phyloP scores from a whole-genome alignment of 1,140 invertebrate species.

The Eupristina koningsbergeri region DNA sequence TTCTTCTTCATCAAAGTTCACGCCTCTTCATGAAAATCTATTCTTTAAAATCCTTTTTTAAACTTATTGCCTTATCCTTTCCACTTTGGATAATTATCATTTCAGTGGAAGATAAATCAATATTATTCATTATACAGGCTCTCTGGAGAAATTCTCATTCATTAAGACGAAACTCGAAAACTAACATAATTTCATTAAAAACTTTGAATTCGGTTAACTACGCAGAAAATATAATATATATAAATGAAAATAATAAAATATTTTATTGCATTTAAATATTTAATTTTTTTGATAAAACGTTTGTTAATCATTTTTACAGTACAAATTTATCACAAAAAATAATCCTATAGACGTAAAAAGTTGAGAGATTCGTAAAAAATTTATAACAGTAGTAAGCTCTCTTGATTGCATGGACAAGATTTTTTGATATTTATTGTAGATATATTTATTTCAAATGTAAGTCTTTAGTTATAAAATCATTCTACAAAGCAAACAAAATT shows the following conservation, averaged over 20 bases:
- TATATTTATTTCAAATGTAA: neutral
- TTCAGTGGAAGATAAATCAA: conserved; percentile 16
- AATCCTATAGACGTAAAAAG: neutral
- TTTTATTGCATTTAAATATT: neutral
- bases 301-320: neutral
- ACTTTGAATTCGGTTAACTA: neutral
- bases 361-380: too few species aligned
- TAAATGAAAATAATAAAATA: neutral
- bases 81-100: conserved; percentile 41
- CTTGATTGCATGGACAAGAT: neutral
- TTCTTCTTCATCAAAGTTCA: conserved; percentile 5
- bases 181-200: neutral
- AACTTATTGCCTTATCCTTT: neutral
- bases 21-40: conserved; percentile 30
- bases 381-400: neutral
- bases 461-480: neutral
- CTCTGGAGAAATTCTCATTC: neutral
- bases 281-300: neutral
- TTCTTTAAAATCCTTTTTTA: conserved; percentile 20
- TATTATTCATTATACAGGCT: neutral
- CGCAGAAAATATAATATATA: neutral
- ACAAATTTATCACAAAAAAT: neutral
- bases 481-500: neutral
- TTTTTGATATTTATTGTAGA: neutral
- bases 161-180: neutral